Base-by-base conservation (phyloP, 1,140 invertebrate genomes). In the Drosophila trapezifrons region DNA sequence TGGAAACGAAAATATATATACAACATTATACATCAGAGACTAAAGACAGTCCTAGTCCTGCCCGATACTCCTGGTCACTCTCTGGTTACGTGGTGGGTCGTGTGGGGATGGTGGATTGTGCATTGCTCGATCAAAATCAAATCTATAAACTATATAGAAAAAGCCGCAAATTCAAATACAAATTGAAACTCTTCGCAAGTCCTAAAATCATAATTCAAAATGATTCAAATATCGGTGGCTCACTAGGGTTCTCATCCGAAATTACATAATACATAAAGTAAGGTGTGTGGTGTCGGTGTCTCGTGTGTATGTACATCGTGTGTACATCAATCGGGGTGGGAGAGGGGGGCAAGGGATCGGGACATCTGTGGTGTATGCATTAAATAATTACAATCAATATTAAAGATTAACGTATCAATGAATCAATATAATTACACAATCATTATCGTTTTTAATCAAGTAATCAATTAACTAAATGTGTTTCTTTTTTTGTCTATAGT, bases 391-490 rank as follows among this genome's bases (percentile, higher is more conserved):
- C 83, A 86, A 78, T 86, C 46, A 86, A 85, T 85, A 86, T 78
- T 83, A 74, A 83, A 67, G 25, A 60, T 51, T 69, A 69, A 69
- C 38, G 67, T 71, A 69, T 71, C 65, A 71, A 83, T 83, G 76
- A 83, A 83, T 83, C 55, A 78, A 84, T 85, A 86, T 81, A 86
- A 87, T 79, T 78, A 86, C 85, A 86, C 83, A 86, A 87, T 86
- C 60, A 82, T 82, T 83, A 83, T 87, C 20, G 45, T 45, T 72
- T 37, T 71, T 62, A 80, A 80, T 74, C 56, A 84, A 81, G 64
- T 84, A 84, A 80, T 74, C 75, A 81, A 82, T 81, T 87, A 86
- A 86, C 70, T 76, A 86, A 84, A 84, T 66, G 76, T 87, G 47
- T 65, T 51, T 62, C 3, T 71, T 70, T 46, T 46, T 69, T 35